Base-by-base conservation (phyloP, 2,888 invertebrate genomes). In the Cepaea hortensis region DNA sequence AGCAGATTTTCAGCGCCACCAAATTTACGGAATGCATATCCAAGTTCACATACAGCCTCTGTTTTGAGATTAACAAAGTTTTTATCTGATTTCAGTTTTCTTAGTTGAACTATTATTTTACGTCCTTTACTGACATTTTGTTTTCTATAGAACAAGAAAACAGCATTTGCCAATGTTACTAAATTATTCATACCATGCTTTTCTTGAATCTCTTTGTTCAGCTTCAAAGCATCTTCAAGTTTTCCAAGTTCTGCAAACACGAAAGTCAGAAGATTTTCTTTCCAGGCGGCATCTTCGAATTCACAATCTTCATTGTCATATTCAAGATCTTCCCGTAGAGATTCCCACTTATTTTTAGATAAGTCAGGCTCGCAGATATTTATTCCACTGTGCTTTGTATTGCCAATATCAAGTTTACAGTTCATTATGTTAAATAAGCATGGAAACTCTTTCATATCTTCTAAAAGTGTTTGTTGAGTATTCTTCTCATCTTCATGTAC, bases 371-470 rank as follows among this genome's bases (percentile, higher is more conserved):
- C 79, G 1, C 3, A 2, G 13, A 80, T 23, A 2, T 23, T 15
- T 3, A 62, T 3, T n/a, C 62, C 23, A 35, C 13, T 23, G 61
- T 62, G 62, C 4, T 13, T 62, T 35, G 5, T 35, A 6, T 61
- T 23, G 1, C 23, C 62, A 62, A 23, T 20, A 18, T 20, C 13
- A 5, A 80, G 79, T 11, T 80, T 20, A 23, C 20, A 61, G 20
- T 62, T 23, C 46, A 61, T 62, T 18, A 62, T 15, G 50, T 80
- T 61, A 9, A 80, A 80, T 15, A 35, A 80, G 62, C 79, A 62
- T n/a, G 79, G 79, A 62, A 62, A 80, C 1, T 80, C 62, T 62
- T 62, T 80, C 79, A 80, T 80, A 62, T 80, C 15, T 11, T 61
- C 15, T 1, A 62, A 3, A 50, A 76, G 20, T 20, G 15, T 3